These are phyloP conservation scores for Sarcophaga carnaria DNA, from an alignment of 2,888 invertebrate species.

Conservation along the genomic window DNA sequence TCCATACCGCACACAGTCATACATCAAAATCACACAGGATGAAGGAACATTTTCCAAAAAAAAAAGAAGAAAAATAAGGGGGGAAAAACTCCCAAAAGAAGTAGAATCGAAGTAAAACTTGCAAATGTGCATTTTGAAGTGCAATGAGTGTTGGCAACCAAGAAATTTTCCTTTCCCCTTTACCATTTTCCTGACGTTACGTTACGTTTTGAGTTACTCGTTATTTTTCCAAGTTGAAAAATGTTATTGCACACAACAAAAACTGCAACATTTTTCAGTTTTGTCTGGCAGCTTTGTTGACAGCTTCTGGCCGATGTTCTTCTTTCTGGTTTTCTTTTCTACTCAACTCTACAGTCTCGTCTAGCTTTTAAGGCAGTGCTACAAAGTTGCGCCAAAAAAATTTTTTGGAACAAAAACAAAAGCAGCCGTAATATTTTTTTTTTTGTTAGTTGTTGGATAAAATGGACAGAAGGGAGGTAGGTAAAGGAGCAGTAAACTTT, in stretches of 20 bases:
- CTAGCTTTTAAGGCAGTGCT: conserved; percentile 10
- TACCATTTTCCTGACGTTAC: neutral
- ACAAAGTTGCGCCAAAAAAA: conserved; percentile 52
- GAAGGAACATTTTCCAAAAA: conserved; percentile 48
- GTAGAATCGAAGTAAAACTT: conserved; percentile 39
- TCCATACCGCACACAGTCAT: conserved; percentile 63
- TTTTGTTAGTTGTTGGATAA: conserved; percentile 23
- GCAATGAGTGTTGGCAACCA: conserved; percentile 45
- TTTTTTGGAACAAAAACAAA: neutral
- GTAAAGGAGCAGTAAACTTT: neutral
- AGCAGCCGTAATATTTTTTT: conserved; percentile 18
- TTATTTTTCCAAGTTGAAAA: neutral
- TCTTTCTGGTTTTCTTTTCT: neutral
- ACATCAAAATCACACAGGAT: conserved; percentile 70
- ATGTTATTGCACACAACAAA: conserved; percentile 18
- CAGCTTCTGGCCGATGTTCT: conserved; percentile 24
- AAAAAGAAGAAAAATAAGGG: conserved; percentile 9
- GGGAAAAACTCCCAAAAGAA: conserved; percentile 22
- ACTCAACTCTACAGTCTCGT: neutral
- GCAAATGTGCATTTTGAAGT: conserved; percentile 65
- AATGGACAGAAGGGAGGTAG: neutral
- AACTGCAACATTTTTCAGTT: conserved; percentile 27
- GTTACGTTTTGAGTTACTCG: neutral
- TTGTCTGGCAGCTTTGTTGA: conserved; percentile 59
- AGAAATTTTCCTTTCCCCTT: conserved; percentile 13